Evolutionary conservation across 1,140 invertebrate genomes (phyloP), one percentile per base, ranked within the genome.

Genomic region (Calosoma granatense): DNA sequence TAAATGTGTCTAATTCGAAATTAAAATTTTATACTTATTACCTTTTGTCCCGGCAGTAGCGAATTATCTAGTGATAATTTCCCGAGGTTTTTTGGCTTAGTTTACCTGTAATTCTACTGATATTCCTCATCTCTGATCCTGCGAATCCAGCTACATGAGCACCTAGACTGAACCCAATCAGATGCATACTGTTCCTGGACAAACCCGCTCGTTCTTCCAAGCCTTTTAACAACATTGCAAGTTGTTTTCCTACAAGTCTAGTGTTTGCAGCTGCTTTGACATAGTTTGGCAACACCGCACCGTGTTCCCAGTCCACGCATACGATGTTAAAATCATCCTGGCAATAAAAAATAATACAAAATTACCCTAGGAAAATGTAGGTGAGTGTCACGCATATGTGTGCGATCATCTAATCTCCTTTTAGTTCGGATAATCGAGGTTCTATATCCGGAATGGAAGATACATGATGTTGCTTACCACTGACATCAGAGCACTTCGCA

Each of bases 91-190:
- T n/a, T n/a, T n/a, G n/a, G n/a, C n/a, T n/a, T n/a, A n/a, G n/a
- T n/a, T n/a, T 61, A 88, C 88, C 89, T 58, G 92, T 93, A 54
- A 95, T 95, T 60, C 92, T 78, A 56, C 89, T 85, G 19, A 92
- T 76, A 63, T 92, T 91, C 47, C 81, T 81, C 1, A 95, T 70
- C 66, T 92, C 85, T 1, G 90, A 84, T 0, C 94, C 94, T 0
- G 92, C 90, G 66, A 95, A 96, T 0, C 93, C 94, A 0, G 93
- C 91, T 0, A 94, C 90, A 67, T 98, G 94, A 0, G 93, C 92
- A 0, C 93, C 93, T 1, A 90, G 70, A 65, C 85, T 88, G 69
- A 97, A 97, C 0, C 93, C 94, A 62, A 97, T 94, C 20, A 97
- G 67, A 66, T 98, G 94, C 22, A 92, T 84, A 57, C 83, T 84